Percentiles rank a stretch among this genome's conserved stretches.
These are phyloP conservation scores for Dunckerocampus dactyliophorus DNA, from an alignment of 2,113 vertebrate genomes.

Conservation along the genomic window DNA sequence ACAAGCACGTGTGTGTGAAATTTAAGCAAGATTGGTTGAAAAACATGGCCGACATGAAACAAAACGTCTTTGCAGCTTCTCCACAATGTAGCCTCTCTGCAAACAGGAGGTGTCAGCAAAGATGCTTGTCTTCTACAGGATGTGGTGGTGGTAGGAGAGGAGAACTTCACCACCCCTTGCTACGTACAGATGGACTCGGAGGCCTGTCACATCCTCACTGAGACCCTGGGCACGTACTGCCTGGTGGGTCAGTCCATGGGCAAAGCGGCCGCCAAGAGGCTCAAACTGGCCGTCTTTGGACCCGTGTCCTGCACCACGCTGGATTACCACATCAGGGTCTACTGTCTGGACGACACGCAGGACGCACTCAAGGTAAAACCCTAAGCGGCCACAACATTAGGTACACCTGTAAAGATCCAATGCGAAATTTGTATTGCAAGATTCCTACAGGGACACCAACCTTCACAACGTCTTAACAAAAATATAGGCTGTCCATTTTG, in stretches of 20 bases:
- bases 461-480: too few species aligned
- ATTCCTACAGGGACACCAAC: too few species aligned
- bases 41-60: too few species aligned
- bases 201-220: conserved; percentile 90
- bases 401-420: too few species aligned
- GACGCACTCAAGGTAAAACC: conserved; percentile 85
- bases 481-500: too few species aligned
- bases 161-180: conserved; percentile 92
- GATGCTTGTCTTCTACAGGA: conserved; percentile 71
- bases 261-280: conserved; percentile 86
- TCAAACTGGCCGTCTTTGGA: conserved; percentile 89
- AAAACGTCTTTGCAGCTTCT: neutral
- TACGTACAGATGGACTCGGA: conserved; percentile 89
- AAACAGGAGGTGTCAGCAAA: neutral
- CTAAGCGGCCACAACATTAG: too few species aligned
- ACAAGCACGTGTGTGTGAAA: too few species aligned
- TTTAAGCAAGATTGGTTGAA: too few species aligned
- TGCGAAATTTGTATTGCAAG: too few species aligned
- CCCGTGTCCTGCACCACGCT: conserved; percentile 83
- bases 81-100: too few species aligned
- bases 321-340: conserved; percentile 90
- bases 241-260: conserved; percentile 86
- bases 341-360: conserved; percentile 90
- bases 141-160: conserved; percentile 88
- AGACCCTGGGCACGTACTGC: conserved; percentile 87